Conservation (phyloP, 1,140 invertebrate species). For the Trachymyrmex septentrionalis region DNA sequence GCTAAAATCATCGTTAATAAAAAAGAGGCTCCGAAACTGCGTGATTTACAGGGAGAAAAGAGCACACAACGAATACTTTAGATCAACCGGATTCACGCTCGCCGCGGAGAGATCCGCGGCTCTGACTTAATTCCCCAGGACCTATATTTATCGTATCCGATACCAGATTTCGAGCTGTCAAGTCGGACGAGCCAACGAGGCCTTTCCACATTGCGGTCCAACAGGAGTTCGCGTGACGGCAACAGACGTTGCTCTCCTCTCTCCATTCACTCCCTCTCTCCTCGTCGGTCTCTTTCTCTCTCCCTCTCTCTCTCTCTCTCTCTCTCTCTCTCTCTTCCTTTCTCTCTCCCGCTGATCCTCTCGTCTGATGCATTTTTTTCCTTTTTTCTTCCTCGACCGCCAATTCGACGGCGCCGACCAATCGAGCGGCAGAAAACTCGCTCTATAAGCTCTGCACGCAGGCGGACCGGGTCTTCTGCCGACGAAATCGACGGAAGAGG, state of each 20-base stretch:
- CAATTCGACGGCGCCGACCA: conserved; percentile 72
- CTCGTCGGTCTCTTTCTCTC: conserved; percentile 53
- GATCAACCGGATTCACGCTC: conserved; percentile 11
- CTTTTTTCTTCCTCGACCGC: conserved; percentile 55
- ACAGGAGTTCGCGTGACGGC: conserved; percentile 67
- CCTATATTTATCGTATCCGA: conserved; percentile 59
- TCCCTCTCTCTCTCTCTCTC: conserved; percentile 47
- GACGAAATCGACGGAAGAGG: conserved; percentile 66
- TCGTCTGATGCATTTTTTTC: conserved; percentile 6
- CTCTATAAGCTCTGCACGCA: conserved; percentile 69
- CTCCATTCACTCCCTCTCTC: conserved; percentile 51
- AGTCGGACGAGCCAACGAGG: conserved; percentile 71
- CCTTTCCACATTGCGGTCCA: conserved; percentile 50
- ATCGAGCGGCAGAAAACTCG: conserved; percentile 69
- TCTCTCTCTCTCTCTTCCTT: conserved; percentile 36
- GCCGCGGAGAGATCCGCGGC: conserved; percentile 18
- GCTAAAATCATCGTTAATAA: not conserved
- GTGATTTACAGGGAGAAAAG: conserved; percentile 4
- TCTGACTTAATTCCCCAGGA: conserved; percentile 58
- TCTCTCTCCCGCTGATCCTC: conserved; percentile 47
- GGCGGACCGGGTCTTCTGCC: conserved; percentile 52
- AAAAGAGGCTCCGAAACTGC: conserved; percentile 16
- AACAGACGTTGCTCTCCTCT: conserved; percentile 41
- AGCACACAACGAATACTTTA: not conserved
- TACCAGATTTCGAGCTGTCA: conserved; percentile 76